These are phyloP conservation scores for Leucoma salicis DNA, from an alignment of 2,888 invertebrate species.

Conservation along the genomic window DNA sequence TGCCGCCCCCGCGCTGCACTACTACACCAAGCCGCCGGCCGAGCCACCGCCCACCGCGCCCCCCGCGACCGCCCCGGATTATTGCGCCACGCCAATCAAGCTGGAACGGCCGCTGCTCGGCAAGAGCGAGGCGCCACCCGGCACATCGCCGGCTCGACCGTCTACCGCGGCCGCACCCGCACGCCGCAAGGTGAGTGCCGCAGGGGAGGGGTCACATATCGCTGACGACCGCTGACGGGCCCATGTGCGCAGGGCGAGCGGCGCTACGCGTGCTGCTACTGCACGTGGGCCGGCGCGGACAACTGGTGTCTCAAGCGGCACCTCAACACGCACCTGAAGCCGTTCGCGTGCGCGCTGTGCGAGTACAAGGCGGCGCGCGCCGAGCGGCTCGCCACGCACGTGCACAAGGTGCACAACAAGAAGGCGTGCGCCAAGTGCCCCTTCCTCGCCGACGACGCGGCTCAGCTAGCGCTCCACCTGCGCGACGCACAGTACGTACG, in stretches of 20 bases:
- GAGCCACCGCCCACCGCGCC: constrained; percentile 43
- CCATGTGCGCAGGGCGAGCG: constrained; percentile 81
- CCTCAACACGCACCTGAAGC: constrained; percentile 95
- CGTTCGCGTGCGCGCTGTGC: constrained; percentile 94
- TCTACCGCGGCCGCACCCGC: constrained; percentile 25
- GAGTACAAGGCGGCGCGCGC: constrained; percentile 97
- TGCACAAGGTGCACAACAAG: constrained; percentile 95
- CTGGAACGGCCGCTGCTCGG: constrained; percentile 63
- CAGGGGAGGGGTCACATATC: constrained; percentile 1
- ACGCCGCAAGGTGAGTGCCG: constrained; percentile 41
- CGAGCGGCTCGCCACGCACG: constrained; percentile 94
- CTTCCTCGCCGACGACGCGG: constrained; percentile 92
- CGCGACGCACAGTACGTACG: constrained; percentile 87
- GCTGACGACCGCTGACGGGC: neutral
- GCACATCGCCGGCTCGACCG: constrained; percentile 30
- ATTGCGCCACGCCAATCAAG: constrained; percentile 47
- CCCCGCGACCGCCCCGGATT: constrained; percentile 31
- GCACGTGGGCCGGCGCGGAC: constrained; percentile 95
- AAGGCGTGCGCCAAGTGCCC: constrained; percentile 94
- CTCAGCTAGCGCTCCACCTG: constrained; percentile 89
- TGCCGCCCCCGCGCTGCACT: constrained; percentile 62
- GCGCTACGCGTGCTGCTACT: constrained; percentile 93
- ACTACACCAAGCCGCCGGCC: constrained; percentile 75
- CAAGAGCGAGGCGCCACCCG: constrained; percentile 70
- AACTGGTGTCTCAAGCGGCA: constrained; percentile 97